phyloP scores from a whole-genome alignment of 2,113 vertebrate species.

The Colinus virginianus region DNA sequence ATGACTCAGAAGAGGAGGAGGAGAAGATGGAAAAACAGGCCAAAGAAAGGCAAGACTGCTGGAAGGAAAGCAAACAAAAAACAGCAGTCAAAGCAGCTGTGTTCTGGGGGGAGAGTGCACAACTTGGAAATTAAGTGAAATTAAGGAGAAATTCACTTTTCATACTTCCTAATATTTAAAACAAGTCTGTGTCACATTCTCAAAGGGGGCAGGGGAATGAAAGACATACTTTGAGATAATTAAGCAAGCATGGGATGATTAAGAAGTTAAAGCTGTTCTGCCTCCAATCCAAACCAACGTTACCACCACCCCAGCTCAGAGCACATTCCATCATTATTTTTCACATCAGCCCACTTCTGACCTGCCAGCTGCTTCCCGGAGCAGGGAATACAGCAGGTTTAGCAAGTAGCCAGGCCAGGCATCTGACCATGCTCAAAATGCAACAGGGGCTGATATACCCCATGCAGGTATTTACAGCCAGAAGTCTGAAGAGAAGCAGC shows the following conservation, averaged over 20 bases:
- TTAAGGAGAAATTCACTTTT: conserved; percentile 20
- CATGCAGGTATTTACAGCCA: not conserved
- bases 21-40: conserved; percentile 55
- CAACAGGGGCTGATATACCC: not conserved
- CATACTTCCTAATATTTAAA: not conserved
- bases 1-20: conserved; percentile 68
- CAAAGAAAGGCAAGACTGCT: conserved; percentile 49
- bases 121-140: not conserved
- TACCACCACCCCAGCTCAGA: not conserved
- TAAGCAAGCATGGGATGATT: not conserved
- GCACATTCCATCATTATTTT: conserved; percentile 57
- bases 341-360: not conserved
- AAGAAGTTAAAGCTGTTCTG: conserved; percentile 17
- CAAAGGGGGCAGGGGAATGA: not conserved
- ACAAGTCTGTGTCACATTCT: conserved; percentile 29
- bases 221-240: conserved; percentile 27
- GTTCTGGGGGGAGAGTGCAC: not conserved
- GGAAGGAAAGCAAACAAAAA: conserved; percentile 66
- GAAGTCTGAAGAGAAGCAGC: not conserved
- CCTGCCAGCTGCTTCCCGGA: not conserved
- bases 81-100: conserved; percentile 45
- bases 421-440: not conserved
- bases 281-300: not conserved
- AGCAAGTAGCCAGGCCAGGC: rapidly evolving
- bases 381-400: not conserved